Base-by-base conservation (phyloP, 2,888 invertebrate species). In the Machimus atricapillus region DNA sequence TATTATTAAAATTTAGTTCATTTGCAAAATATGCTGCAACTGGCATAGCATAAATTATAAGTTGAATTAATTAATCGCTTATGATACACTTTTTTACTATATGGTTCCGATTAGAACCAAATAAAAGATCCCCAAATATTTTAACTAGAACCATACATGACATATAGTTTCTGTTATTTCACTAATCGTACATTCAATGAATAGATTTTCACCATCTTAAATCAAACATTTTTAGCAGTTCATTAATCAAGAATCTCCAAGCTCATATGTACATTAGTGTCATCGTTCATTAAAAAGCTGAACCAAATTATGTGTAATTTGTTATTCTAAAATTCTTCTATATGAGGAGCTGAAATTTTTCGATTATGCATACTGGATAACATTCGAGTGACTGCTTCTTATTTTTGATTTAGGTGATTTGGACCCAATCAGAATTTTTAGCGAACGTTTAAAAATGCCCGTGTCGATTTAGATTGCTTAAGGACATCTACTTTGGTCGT, bases 351-450 rank as follows among this genome's bases (percentile, higher is more conserved):
- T 52, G 5, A 6, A 52, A 52, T 52, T 52, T 46, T 19, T 66
- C 27, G 12, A 66, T 34, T 9, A 56, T 66, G 7, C 27, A 66
- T 27, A 23, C 12, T 66, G 27, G 66, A 66, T 1, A 23, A 23
- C 23, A 78, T 78, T 78, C 78, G 78, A 78, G 40, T 78, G 78
- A 40, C 78, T 78, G 78, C 78, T 78, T 78, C 14, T 78, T 14
- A 16, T 78, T 78, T 78, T 78, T 43, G 23, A 43, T 40, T 34
- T 76, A 76, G 76, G 76, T 76, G 27, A 34, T 37, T 76, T 76
- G 76, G 76, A 43, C 78, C 19, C 34, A 78, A 78, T 40, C 37
- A 43, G 40, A 78, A 78, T 78, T 40, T 40, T 78, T 78, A 43
- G 78, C 78, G 37, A 40, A 78, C 23, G 40, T 43, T 66, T 66